A percentile compares a stretch with the other conserved stretches of the same genome.
Conservation (phyloP, 2,113 vertebrate genomes). For the Atractosteus spatula region DNA sequence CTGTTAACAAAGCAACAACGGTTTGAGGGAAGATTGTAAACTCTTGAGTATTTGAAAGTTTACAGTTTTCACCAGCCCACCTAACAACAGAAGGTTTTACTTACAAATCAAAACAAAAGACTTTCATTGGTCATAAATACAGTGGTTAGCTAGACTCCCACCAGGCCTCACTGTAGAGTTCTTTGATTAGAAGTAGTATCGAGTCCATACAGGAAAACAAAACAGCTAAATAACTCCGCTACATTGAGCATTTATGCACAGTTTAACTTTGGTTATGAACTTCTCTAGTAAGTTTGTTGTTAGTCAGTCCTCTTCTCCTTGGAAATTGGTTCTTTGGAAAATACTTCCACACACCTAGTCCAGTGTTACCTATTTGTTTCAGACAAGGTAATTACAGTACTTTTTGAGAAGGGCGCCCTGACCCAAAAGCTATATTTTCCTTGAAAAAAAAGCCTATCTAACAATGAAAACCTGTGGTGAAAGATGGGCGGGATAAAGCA, state of each 20-base stretch:
- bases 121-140: conserved; percentile 47
- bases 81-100: conserved; percentile 71
- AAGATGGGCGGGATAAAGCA: conserved; percentile 80
- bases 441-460: conserved; percentile 47
- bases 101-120: conserved; percentile 51
- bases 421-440: conserved; percentile 52
- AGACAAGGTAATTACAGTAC: conserved; percentile 61
- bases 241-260: conserved; percentile 65
- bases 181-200: conserved; percentile 59
- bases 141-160: conserved; percentile 57
- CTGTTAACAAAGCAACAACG: conserved; percentile 52
- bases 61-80: conserved; percentile 60
- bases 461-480: conserved; percentile 74
- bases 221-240: conserved; percentile 70
- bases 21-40: conserved; percentile 44
- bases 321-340: conserved; percentile 71
- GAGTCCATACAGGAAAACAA: conserved; percentile 61
- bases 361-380: conserved; percentile 57
- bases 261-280: conserved; percentile 72
- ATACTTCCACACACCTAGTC: conserved; percentile 53
- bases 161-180: conserved; percentile 44
- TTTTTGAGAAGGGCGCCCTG: conserved; percentile 52
- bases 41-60: conserved; percentile 50
- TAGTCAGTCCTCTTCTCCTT: conserved; percentile 65
- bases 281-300: conserved; percentile 66